These are phyloP conservation scores for Sminthopsis crassicaudata DNA, from an alignment of 2,113 vertebrate genomes.

Conservation along the genomic window DNA sequence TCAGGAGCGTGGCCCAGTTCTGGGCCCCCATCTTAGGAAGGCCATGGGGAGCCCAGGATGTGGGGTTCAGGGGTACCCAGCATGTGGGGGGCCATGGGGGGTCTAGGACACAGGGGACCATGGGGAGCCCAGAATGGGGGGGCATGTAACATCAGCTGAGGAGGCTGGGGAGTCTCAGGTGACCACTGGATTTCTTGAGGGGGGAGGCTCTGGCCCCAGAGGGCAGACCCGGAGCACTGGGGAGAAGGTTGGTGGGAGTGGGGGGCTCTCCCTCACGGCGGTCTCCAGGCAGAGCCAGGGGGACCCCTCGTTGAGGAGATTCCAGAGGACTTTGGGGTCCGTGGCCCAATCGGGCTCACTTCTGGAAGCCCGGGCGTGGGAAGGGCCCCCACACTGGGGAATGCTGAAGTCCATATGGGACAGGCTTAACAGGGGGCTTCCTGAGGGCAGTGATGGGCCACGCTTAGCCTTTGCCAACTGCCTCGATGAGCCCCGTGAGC, in stretches of 20 bases:
- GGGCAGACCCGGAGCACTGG: not conserved
- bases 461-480: too few species aligned
- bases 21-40: not conserved
- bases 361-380: not conserved
- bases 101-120: too few species aligned
- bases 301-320: too few species aligned
- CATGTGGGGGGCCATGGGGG: not conserved
- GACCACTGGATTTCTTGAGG: rapidly evolving
- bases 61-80: too few species aligned
- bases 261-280: too few species aligned
- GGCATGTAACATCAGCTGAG: too few species aligned
- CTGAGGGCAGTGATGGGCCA: not conserved
- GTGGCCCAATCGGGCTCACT: not conserved
- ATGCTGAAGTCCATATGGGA: too few species aligned
- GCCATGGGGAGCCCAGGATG: too few species aligned
- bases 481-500: too few species aligned
- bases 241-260: too few species aligned
- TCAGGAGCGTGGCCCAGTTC: not conserved
- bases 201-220: too few species aligned
- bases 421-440: not conserved
- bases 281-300: not conserved
- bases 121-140: not conserved
- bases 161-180: not conserved
- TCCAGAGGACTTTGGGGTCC: too few species aligned
- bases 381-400: not conserved